Percentiles rank a stretch among this genome's conserved stretches.
Evolutionary conservation across 2,113 vertebrate genomes (phyloP).

Genomic region (Lanius collurio): DNA sequence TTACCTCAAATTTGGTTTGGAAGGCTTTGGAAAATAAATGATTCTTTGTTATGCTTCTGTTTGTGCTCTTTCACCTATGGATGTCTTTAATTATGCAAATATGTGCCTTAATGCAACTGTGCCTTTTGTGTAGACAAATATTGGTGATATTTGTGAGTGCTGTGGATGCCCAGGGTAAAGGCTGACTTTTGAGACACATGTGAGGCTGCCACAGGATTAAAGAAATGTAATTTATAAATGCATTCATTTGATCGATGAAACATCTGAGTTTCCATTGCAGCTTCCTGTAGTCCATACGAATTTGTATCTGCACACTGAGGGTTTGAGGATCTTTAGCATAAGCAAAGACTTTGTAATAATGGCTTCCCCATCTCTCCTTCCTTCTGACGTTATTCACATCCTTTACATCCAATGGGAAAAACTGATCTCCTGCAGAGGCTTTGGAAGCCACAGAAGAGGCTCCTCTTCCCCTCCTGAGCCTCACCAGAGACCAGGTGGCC

Average conservation of each 20-base stretch:
- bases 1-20: neutral
- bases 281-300: rapidly evolving
- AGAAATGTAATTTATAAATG: neutral
- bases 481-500: neutral
- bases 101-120: neutral
- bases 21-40: neutral
- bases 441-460: neutral
- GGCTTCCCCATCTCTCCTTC: neutral
- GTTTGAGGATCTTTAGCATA: neutral
- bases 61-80: neutral
- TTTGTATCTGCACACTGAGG: neutral
- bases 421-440: neutral
- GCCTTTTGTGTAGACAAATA: neutral
- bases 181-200: neutral
- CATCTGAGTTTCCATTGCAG: neutral
- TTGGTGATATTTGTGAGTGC: neutral
- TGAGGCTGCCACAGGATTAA: neutral
- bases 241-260: neutral
- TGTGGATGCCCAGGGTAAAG: neutral
- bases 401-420: neutral
- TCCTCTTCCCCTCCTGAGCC: neutral
- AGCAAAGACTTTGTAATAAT: neutral
- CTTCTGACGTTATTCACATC: neutral
- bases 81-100: neutral
- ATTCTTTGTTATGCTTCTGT: neutral